phyloP scores from a whole-genome alignment of 1,140 invertebrate species.

The Agrypnia vestita region DNA sequence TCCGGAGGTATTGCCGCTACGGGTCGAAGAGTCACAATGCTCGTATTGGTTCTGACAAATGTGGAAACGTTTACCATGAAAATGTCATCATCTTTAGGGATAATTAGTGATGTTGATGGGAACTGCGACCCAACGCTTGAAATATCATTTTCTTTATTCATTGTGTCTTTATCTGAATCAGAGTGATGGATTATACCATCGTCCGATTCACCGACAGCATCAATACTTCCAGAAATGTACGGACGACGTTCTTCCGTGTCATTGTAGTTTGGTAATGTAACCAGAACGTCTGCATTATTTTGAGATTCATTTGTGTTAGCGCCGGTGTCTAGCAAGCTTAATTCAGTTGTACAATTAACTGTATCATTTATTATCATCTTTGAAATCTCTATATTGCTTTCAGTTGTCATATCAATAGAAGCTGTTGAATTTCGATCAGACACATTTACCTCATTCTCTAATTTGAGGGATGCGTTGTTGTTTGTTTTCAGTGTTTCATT shows the following conservation, averaged over 20 bases:
- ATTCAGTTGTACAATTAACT: constrained; percentile 57
- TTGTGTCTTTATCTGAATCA: constrained; percentile 28
- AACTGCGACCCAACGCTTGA: constrained; percentile 47
- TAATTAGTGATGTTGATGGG: constrained; percentile 57
- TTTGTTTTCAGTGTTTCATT: background rate
- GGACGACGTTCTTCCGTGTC: constrained; percentile 55
- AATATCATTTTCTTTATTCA: constrained; percentile 45
- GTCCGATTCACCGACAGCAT: constrained; percentile 13
- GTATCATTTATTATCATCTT: constrained; percentile 58
- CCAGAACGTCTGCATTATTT: constrained; percentile 23
- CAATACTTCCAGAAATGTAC: constrained; percentile 33
- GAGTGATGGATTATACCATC: constrained; percentile 17
- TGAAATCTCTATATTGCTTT: constrained; percentile 19
- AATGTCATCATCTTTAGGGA: constrained; percentile 60
- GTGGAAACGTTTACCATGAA: constrained; percentile 61
- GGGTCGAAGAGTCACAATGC: constrained; percentile 55
- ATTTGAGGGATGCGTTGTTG: background rate
- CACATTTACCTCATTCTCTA: background rate
- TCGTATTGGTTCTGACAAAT: constrained; percentile 58
- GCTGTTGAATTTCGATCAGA: constrained; percentile 14
- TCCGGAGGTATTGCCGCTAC: constrained; percentile 63
- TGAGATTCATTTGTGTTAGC: constrained; percentile 2
- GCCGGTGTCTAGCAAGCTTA: constrained; percentile 48
- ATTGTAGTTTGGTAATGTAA: constrained; percentile 31
- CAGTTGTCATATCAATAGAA: constrained; percentile 10